Conservation (phyloP, 2,797 vertebrate genomes). For the Ispidina lecontei region DNA sequence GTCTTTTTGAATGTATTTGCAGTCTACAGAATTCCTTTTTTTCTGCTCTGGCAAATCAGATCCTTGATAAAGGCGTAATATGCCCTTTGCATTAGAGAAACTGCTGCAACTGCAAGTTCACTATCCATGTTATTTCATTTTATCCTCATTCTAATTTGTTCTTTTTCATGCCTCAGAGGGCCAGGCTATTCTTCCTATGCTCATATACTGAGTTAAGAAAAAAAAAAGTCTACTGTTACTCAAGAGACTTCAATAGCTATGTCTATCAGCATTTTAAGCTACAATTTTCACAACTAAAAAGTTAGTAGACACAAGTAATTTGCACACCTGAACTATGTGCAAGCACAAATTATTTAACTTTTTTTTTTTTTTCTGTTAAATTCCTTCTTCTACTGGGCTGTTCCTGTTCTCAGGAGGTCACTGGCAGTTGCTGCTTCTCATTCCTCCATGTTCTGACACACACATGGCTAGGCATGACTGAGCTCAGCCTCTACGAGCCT, state of each 20-base stretch:
- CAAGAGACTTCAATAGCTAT: not conserved
- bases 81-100: constrained; percentile 22
- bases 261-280: not conserved
- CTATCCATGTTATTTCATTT: constrained; percentile 30
- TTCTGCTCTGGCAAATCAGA: constrained; percentile 37
- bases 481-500: not conserved
- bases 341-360: not conserved
- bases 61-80: constrained; percentile 30
- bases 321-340: not conserved
- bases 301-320: not conserved
- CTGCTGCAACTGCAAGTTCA: not conserved
- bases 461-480: accelerated
- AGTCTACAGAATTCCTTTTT: not conserved
- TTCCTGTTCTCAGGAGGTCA: not conserved
- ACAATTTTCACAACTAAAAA: not conserved
- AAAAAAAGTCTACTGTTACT: not conserved
- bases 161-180: constrained; percentile 45
- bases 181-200: not conserved
- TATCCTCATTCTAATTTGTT: constrained; percentile 48
- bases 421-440: not conserved
- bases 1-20: not conserved
- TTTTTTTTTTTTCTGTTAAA: not conserved
- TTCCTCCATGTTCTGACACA: accelerated
- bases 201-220: not conserved
- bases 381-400: not conserved